Conservation (phyloP, 2,888 invertebrate genomes). For the Ypsolopha sequella region DNA sequence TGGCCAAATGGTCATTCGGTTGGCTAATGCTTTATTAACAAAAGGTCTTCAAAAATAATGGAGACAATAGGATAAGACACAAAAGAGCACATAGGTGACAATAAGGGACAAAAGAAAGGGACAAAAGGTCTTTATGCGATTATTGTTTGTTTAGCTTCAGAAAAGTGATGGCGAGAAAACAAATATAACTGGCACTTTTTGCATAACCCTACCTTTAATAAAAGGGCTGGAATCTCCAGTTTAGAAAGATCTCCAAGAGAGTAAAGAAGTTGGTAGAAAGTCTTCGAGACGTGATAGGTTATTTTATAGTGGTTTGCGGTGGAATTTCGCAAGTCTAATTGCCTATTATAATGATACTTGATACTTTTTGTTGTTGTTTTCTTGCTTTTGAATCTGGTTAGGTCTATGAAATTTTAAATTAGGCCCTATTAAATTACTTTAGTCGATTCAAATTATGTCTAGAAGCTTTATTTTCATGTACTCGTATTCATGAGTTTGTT, state of each 20-base stretch:
- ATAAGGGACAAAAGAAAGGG: constrained; percentile 45
- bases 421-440: background rate
- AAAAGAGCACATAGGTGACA: constrained; percentile 48
- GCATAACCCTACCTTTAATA: background rate
- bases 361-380: constrained; percentile 26
- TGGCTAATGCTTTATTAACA: constrained; percentile 15
- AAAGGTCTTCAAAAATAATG: constrained; percentile 18
- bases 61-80: constrained; percentile 40
- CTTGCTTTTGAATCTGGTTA: constrained; percentile 1
- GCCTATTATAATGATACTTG: constrained; percentile 66
- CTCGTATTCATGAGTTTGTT: background rate
- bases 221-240: constrained; percentile 15
- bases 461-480: too few relatives aligned
- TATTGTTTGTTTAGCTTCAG: constrained; percentile 62
- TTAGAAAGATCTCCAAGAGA: constrained; percentile 14
- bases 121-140: constrained; percentile 58
- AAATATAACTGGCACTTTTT: constrained; percentile 29
- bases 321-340: constrained; percentile 58
- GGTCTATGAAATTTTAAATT: constrained; percentile 2
- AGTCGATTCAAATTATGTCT: too few relatives aligned
- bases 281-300: constrained; percentile 12
- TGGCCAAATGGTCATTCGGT: constrained; percentile 8
- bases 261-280: constrained; percentile 2
- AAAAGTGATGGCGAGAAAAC: constrained; percentile 60
- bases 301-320: constrained; percentile 17